These are phyloP conservation scores for Aix galericulata DNA, from an alignment of 2,113 vertebrate species.

Conservation along the genomic window DNA sequence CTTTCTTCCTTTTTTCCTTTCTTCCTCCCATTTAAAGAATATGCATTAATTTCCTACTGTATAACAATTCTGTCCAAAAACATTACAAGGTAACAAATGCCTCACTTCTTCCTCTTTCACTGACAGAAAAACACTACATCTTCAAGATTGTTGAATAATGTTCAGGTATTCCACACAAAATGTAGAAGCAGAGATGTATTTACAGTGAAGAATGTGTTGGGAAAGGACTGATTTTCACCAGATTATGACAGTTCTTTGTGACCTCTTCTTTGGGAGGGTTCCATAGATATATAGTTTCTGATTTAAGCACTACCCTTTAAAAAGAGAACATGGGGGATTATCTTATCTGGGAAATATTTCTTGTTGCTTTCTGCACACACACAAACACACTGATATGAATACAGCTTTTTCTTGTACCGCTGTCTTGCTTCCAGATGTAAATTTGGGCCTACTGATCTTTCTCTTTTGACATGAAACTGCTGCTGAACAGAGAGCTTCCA, in stretches of 20 bases:
- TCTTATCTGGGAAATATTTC: background rate
- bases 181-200: background rate
- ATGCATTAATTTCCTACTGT: background rate
- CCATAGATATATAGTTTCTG: background rate
- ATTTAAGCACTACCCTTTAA: background rate
- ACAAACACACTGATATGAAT: background rate
- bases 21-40: background rate
- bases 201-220: background rate
- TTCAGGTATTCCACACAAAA: background rate
- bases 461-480: background rate
- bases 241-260: background rate
- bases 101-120: background rate
- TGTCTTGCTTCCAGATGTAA: background rate
- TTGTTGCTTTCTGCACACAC: background rate
- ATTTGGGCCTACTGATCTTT: background rate
- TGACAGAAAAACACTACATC: background rate
- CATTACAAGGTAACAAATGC: background rate
- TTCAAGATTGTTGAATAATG: background rate
- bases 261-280: background rate
- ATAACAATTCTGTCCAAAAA: background rate
- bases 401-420: background rate
- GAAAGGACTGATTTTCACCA: background rate
- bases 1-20: background rate
- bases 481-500: background rate
- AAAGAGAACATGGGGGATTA: background rate